These are phyloP conservation scores for Limonius californicus DNA, from an alignment of 1,140 invertebrate genomes.

Conservation along the genomic window DNA sequence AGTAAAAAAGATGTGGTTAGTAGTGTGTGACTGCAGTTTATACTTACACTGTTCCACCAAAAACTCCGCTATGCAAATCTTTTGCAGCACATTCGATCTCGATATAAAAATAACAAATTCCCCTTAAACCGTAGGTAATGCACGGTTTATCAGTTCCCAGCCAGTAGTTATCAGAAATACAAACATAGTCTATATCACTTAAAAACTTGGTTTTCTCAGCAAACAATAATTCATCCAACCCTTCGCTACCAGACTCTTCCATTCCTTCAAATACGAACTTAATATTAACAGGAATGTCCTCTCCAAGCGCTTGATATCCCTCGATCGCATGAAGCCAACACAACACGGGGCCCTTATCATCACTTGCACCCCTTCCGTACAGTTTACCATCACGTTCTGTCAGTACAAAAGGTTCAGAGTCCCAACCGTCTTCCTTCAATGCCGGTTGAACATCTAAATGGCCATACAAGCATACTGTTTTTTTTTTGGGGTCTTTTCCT, in stretches of 20 bases:
- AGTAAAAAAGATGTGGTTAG: neutral
- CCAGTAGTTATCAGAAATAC: constrained; percentile 99
- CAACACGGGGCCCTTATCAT: constrained; percentile 91
- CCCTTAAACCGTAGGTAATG: constrained; percentile 93
- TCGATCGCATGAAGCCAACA: constrained; percentile 94
- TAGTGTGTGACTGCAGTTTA: neutral
- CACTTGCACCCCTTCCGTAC: constrained; percentile 82
- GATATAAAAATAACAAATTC: constrained; percentile 88
- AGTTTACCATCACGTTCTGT: constrained; percentile 87
- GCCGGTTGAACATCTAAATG: constrained; percentile 98
- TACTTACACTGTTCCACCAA: constrained; percentile 81
- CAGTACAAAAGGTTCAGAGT: constrained; percentile 90
- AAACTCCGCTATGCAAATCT: constrained; percentile 94
- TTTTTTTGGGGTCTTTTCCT: constrained; percentile 80
- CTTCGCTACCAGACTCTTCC: constrained; percentile 97
- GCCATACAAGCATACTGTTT: constrained; percentile 93
- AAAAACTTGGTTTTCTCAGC: constrained; percentile 76
- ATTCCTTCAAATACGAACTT: constrained; percentile 98
- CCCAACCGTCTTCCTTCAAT: constrained; percentile 87
- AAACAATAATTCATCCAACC: constrained; percentile 82
- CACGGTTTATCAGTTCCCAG: constrained; percentile 94
- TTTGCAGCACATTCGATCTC: constrained; percentile 86
- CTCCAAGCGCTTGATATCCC: constrained; percentile 71
- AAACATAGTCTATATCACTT: constrained; percentile 85
- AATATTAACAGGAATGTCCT: constrained; percentile 83